phyloP scores from a whole-genome alignment of 2,888 invertebrate species.

The Orgyia antiqua region DNA sequence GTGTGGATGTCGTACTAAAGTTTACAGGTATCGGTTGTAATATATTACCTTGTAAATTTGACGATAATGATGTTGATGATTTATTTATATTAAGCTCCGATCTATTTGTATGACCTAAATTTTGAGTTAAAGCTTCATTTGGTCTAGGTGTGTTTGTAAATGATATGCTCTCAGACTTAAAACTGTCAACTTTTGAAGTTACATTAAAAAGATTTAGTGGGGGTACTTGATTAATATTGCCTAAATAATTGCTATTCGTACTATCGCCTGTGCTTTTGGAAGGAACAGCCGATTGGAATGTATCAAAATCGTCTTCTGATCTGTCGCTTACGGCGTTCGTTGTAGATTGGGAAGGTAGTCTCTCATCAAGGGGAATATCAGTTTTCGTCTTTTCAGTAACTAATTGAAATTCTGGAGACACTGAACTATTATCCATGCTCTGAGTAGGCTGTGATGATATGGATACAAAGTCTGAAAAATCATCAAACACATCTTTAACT shows the following conservation, averaged over 20 bases:
- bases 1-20: constrained; percentile 23
- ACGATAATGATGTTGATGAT: constrained; percentile 17
- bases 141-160: constrained; percentile 26
- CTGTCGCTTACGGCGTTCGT: constrained; percentile 11
- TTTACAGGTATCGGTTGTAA: constrained; percentile 46
- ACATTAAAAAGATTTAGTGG: constrained; percentile 29
- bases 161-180: constrained; percentile 48
- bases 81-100: constrained; percentile 21
- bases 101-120: constrained; percentile 24
- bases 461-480: constrained; percentile 62
- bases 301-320: constrained; percentile 64
- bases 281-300: constrained; percentile 63
- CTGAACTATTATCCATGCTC: constrained; percentile 7
- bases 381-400: constrained; percentile 3
- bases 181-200: constrained; percentile 31
- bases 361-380: constrained; percentile 6
- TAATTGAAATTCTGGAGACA: constrained; percentile 1
- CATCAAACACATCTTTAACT: constrained; percentile 64
- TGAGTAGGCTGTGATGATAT: constrained; percentile 39
- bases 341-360: constrained; percentile 3
- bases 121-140: constrained; percentile 32
- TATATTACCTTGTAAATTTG: constrained; percentile 27
- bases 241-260: constrained; percentile 19
- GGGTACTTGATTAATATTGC: constrained; percentile 24
- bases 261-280: constrained; percentile 23